Evolutionary conservation across 2,888 invertebrate genomes (phyloP).

Genomic region (Apoda limacodes): DNA sequence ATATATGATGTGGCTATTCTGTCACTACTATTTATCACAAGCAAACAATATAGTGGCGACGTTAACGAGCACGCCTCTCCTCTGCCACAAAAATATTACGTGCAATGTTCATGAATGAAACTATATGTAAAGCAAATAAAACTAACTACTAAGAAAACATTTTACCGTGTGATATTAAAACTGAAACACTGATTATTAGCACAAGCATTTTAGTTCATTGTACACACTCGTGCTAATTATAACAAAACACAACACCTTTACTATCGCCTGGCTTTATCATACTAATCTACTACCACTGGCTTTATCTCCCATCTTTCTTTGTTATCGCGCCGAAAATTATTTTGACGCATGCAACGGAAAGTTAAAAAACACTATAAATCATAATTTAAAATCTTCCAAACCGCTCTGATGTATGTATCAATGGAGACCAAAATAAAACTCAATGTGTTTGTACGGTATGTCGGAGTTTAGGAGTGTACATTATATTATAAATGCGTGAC

Average conservation of each 20-base stretch:
- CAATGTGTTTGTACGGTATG: conserved; percentile 19
- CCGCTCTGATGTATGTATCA: conserved; percentile 17
- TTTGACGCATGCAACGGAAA: conserved; percentile 37
- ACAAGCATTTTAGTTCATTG: conserved; percentile 33
- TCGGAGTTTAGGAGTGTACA: no score
- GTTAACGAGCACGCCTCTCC: no score
- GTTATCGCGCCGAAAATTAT: conserved; percentile 50
- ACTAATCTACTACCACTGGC: conserved; percentile 43
- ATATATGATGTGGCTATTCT: conserved; percentile 33
- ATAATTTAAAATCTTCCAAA: conserved; percentile 23
- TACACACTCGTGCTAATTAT: no score
- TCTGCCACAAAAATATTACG: no score
- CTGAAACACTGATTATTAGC: conserved; percentile 31
- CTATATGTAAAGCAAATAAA: no score
- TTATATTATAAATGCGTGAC: no score
- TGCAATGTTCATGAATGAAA: no score
- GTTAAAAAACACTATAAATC: conserved; percentile 23
- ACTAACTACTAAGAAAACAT: conserved; percentile 10
- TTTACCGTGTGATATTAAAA: conserved; percentile 45
- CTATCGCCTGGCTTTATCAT: conserved; percentile 35
- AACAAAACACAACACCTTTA: no score
- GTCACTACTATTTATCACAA: conserved; percentile 14
- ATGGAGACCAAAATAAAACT: conserved; percentile 34
- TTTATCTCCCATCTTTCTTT: conserved; percentile 44
- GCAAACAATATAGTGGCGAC: conserved; percentile 5